Conservation (phyloP, 2,888 invertebrate genomes). For the Cepaea hortensis region DNA sequence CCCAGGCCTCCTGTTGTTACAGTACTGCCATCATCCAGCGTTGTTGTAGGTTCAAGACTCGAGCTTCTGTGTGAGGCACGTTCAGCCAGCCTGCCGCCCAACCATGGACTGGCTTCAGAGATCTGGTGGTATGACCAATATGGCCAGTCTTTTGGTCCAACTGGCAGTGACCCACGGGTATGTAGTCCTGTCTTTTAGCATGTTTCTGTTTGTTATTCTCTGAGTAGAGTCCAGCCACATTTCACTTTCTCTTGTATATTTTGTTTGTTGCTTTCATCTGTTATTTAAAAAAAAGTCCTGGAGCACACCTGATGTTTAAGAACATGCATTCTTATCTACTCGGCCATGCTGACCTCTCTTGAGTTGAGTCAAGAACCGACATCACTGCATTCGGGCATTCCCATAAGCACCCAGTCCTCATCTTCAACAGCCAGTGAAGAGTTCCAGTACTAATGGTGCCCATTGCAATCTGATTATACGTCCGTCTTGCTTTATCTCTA, state of each 20-base stretch:
- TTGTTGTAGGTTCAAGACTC: slow-evolving; percentile 36
- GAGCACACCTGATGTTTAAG: too few relatives aligned
- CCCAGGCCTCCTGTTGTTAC: slow-evolving; percentile 7
- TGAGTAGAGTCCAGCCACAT: neutral
- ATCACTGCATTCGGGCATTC: too few relatives aligned
- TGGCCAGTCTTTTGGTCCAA: neutral
- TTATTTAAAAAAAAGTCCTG: too few relatives aligned
- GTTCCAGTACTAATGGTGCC: too few relatives aligned
- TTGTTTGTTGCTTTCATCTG: too few relatives aligned
- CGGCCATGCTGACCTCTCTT: too few relatives aligned
- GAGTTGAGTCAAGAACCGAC: too few relatives aligned
- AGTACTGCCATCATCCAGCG: neutral
- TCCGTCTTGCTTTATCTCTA: too few relatives aligned
- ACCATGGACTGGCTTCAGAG: slow-evolving; percentile 31
- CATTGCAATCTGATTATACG: too few relatives aligned
- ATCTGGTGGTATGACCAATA: slow-evolving; percentile 39
- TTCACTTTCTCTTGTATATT: neutral
- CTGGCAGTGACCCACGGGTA: neutral
- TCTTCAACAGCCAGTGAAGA: too few relatives aligned
- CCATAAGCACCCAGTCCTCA: too few relatives aligned
- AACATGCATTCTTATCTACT: too few relatives aligned
- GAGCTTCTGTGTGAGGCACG: slow-evolving; percentile 26
- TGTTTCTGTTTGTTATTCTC: neutral
- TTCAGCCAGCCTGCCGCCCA: slow-evolving; percentile 37
- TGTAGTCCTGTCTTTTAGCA: neutral